Percentiles rank a stretch among this genome's conserved stretches.
Conservation (phyloP, 64 coral and sea anemone genomes). For the Orbicella faveolata region DNA sequence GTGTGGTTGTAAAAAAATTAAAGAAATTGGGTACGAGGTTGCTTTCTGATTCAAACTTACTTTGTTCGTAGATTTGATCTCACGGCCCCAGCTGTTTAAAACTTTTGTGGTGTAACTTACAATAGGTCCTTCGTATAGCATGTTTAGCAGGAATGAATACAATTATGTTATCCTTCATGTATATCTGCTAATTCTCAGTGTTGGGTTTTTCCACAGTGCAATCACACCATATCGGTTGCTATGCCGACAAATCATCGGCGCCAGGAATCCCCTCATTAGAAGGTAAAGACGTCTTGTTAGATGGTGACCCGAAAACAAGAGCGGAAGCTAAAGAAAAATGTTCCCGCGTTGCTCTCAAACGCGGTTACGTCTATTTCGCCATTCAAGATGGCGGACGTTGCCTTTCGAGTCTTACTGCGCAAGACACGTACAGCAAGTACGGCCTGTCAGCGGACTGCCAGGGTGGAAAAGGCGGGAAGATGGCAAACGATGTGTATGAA, state of each 20-base stretch:
- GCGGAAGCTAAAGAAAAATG: conserved; percentile 18
- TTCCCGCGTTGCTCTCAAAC: conserved; percentile 35
- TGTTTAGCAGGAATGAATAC: too few relatives aligned
- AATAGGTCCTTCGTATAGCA: too few relatives aligned
- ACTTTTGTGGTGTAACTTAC: too few relatives aligned
- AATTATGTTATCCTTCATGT: too few relatives aligned
- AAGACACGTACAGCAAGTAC: conserved; percentile 44
- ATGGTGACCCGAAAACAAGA: conserved; percentile 29
- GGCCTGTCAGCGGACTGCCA: conserved; percentile 14
- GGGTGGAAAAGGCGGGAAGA: conserved; percentile 34
- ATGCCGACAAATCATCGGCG: conserved; percentile 9
- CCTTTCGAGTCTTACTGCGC: conserved; percentile 38
- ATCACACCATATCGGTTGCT: conserved; percentile 26
- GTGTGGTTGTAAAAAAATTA: too few relatives aligned
- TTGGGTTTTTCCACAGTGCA: background rate
- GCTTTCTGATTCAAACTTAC: too few relatives aligned
- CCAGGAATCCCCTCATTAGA: conserved; percentile 32
- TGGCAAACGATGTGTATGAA: conserved; percentile 54
- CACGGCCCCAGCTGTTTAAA: too few relatives aligned
- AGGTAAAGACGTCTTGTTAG: conserved; percentile 32
- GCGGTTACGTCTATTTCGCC: conserved; percentile 27
- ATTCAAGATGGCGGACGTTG: conserved; percentile 48
- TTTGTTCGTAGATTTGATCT: too few relatives aligned
- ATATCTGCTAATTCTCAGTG: background rate
- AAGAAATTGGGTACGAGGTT: too few relatives aligned